Percentiles rank a stretch among this genome's conserved stretches.
Conservation (phyloP, 2,888 invertebrate genomes). For the Andricus curvator region DNA sequence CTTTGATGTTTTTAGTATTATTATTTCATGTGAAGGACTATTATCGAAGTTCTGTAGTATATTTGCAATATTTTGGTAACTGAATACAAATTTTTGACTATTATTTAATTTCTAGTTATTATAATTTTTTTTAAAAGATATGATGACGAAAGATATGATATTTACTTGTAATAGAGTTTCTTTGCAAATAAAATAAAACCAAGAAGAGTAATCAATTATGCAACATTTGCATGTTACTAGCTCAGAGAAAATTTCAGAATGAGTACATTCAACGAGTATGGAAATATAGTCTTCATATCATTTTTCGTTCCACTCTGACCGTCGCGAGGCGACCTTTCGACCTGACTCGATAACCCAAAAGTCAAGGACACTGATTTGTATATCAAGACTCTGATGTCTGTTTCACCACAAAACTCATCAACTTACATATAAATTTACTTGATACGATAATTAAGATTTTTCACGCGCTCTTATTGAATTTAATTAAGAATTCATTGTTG, state of each 20-base stretch:
- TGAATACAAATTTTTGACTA: no score
- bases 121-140: no score
- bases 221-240: constrained; percentile 6
- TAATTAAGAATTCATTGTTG: neutral
- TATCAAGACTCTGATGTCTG: constrained; percentile 54
- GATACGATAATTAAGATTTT: constrained; percentile 5
- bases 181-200: constrained; percentile 4
- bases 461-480: neutral
- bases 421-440: constrained; percentile 7
- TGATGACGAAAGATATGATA: no score
- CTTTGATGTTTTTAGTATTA: constrained; percentile 1
- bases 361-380: constrained; percentile 72
- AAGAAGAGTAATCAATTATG: constrained; percentile 29
- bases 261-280: neutral
- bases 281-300: constrained; percentile 50
- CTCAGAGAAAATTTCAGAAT: constrained; percentile 4
- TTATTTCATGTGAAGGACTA: neutral
- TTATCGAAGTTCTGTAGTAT: no score
- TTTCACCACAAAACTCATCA: constrained; percentile 22
- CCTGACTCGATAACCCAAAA: constrained; percentile 71
- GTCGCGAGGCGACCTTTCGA: constrained; percentile 63
- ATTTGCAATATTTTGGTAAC: no score
- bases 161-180: neutral
- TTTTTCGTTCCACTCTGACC: constrained; percentile 69
- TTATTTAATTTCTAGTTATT: no score